Conservation (phyloP, 1,140 invertebrate genomes). For the Lepidotrigona ventralis region DNA sequence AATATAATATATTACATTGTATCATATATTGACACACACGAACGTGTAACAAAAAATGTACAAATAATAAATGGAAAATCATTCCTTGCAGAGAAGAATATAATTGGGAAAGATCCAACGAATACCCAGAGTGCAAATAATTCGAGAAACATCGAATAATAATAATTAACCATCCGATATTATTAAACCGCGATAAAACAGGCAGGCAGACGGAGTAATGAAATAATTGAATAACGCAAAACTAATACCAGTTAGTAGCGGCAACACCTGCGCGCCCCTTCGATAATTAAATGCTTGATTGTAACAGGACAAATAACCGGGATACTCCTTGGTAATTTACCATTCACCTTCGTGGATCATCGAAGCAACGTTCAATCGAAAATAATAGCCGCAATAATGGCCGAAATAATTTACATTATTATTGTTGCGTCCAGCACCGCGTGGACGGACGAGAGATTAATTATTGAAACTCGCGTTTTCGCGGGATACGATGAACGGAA, state of each 20-base stretch:
- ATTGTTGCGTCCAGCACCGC: not conserved
- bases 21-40: too few species aligned
- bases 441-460: not conserved
- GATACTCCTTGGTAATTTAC: not conserved
- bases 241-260: too few species aligned
- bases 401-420: not conserved
- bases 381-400: not conserved
- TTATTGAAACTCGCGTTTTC: not conserved
- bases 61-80: too few species aligned
- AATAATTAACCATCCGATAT: not conserved
- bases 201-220: not conserved
- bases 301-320: not conserved
- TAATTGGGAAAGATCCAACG: too few species aligned
- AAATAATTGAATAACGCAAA: not conserved
- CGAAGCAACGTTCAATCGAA: not conserved
- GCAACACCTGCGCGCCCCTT: not conserved
- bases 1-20: too few species aligned
- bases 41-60: too few species aligned
- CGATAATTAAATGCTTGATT: not conserved
- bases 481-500: not conserved
- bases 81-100: too few species aligned
- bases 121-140: not conserved
- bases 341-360: not conserved
- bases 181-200: not conserved
- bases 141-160: not conserved